Percentiles rank a stretch among this genome's conserved stretches.
Evolutionary conservation across 1,140 invertebrate species (phyloP).

Genomic region (Holcopasites calliopsidis): DNA sequence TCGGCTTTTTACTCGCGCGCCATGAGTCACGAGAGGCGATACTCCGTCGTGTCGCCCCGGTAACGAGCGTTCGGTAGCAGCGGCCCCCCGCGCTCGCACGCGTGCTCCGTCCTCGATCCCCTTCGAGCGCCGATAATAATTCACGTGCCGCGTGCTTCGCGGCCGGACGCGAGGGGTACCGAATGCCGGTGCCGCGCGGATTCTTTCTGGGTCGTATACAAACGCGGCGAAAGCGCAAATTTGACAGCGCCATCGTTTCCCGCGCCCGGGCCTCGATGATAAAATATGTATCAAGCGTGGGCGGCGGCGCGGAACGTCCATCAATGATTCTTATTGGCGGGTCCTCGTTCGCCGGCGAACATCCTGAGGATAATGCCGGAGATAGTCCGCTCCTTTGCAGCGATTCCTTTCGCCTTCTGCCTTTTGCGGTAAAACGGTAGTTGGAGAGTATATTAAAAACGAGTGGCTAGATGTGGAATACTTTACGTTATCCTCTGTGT

Average conservation of each 20-base stretch:
- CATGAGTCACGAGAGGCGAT: constrained; percentile 30
- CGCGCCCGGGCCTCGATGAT: constrained; percentile 8
- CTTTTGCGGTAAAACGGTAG: constrained; percentile 39
- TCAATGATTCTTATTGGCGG: constrained; percentile 18
- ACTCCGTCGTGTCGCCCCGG: not conserved
- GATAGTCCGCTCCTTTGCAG: not conserved
- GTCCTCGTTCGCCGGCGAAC: constrained; percentile 3
- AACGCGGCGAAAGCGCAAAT: constrained; percentile 1
- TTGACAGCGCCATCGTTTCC: constrained; percentile 15
- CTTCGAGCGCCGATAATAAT: constrained; percentile 21
- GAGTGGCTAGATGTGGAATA: no score
- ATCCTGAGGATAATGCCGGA: not conserved
- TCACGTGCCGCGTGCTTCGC: not conserved
- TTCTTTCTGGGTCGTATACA: constrained; percentile 58
- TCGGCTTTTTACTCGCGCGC: constrained; percentile 15
- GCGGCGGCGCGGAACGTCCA: constrained; percentile 1
- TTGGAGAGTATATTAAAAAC: no score
- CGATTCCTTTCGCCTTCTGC: not conserved
- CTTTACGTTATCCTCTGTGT: no score
- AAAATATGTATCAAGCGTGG: constrained; percentile 16
- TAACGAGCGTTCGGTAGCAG: constrained; percentile 26
- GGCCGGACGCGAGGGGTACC: not conserved
- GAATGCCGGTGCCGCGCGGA: constrained; percentile 17
- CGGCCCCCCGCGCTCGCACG: not conserved
- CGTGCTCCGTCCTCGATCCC: not conserved